These are phyloP conservation scores for Galagoides demidoff DNA, from an alignment of 2,797 vertebrate species.

Conservation along the genomic window DNA sequence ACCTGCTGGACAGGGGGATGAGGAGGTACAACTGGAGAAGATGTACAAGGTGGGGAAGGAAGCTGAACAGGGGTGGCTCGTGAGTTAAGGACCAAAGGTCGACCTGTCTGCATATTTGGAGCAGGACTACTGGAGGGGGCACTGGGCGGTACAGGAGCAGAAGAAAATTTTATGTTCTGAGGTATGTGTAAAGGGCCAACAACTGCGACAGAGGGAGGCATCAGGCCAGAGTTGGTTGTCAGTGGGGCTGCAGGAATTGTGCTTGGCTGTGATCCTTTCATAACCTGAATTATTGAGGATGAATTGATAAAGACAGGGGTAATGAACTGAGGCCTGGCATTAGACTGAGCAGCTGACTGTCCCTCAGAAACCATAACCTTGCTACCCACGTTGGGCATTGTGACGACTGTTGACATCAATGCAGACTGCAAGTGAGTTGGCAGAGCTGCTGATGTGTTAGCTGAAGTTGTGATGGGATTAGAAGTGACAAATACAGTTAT, in stretches of 20 bases:
- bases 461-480: slow-evolving; percentile 94
- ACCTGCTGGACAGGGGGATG: slow-evolving; percentile 84
- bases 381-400: slow-evolving; percentile 91
- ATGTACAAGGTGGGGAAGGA: slow-evolving; percentile 84
- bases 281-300: slow-evolving; percentile 95
- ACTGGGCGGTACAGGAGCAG: slow-evolving; percentile 87
- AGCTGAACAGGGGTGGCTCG: slow-evolving; percentile 89
- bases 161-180: slow-evolving; percentile 94
- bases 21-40: slow-evolving; percentile 82
- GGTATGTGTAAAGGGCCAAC: slow-evolving; percentile 95
- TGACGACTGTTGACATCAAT: slow-evolving; percentile 94
- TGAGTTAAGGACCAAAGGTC: slow-evolving; percentile 87
- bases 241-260: slow-evolving; percentile 90
- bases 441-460: slow-evolving; percentile 88
- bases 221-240: slow-evolving; percentile 91
- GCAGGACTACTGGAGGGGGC: slow-evolving; percentile 84
- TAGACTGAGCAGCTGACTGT: slow-evolving; percentile 87
- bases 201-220: slow-evolving; percentile 94
- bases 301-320: slow-evolving; percentile 96
- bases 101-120: slow-evolving; percentile 86
- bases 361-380: slow-evolving; percentile 92
- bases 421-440: slow-evolving; percentile 91
- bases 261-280: slow-evolving; percentile 90
- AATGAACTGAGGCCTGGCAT: slow-evolving; percentile 92
- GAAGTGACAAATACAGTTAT: slow-evolving; percentile 98